Evolutionary conservation across 2,113 vertebrate species (phyloP).

Genomic region (Emberiza fucata): DNA sequence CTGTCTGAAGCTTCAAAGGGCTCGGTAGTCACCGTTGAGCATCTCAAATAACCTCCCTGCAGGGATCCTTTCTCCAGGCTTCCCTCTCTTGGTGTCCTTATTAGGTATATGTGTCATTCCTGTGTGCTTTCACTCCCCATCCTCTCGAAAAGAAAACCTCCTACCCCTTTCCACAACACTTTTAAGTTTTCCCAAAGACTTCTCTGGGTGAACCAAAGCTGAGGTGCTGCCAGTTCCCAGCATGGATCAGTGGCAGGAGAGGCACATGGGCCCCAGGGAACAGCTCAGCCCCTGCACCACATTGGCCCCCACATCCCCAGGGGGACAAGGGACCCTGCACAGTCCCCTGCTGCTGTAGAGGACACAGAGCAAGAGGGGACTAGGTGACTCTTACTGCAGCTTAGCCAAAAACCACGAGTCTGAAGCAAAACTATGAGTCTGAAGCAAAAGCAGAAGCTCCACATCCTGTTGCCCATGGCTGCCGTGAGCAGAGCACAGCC

Average conservation of each 20-base stretch:
- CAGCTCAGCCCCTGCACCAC: accelerated
- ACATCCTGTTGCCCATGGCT: too few relatives aligned
- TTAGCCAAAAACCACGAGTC: neutral
- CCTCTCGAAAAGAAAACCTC: neutral
- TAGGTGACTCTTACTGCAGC: accelerated
- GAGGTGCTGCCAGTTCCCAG: neutral
- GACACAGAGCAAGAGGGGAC: neutral
- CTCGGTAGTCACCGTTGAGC: neutral
- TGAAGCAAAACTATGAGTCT: neutral
- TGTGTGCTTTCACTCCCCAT: neutral
- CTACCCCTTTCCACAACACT: neutral
- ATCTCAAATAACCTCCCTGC: constrained; percentile 21
- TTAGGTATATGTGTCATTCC: neutral
- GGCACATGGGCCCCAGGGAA: accelerated
- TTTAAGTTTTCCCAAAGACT: neutral
- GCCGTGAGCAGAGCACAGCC: neutral
- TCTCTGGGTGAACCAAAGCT: neutral
- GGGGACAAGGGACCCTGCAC: neutral
- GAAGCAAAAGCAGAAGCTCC: neutral
- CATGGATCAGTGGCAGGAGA: accelerated
- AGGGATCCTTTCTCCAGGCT: neutral
- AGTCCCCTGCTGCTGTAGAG: neutral
- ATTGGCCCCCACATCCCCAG: neutral
- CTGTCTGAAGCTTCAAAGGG: constrained; percentile 1
- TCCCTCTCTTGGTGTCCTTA: neutral